Conservation (phyloP, 2,113 vertebrate species). For the Siniperca chuatsi region DNA sequence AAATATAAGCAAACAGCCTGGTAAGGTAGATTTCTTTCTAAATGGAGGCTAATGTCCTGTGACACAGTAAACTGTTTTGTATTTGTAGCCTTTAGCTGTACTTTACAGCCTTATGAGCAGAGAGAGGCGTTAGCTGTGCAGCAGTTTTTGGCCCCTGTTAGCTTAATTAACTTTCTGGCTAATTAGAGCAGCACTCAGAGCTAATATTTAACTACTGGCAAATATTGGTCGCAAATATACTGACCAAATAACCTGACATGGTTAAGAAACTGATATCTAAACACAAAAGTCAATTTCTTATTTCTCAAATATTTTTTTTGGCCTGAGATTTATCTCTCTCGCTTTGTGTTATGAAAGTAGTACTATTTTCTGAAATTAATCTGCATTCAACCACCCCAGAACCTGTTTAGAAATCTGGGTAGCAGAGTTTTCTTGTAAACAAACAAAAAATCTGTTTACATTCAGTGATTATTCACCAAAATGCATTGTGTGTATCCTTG, state of each 20-base stretch:
- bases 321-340: no score
- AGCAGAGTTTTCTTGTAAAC: no score
- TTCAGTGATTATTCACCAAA: no score
- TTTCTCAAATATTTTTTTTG: no score
- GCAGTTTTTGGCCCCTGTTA: neutral
- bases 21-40: slow-evolving; percentile 4
- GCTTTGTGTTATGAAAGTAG: no score
- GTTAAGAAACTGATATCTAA: neutral
- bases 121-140: neutral
- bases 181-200: neutral
- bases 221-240: neutral
- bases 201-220: neutral
- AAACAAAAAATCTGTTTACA: no score
- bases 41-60: slow-evolving; percentile 25
- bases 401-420: no score
- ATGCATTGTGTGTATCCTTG: no score
- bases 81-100: neutral
- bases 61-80: slow-evolving; percentile 1
- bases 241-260: no score
- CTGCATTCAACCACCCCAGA: no score
- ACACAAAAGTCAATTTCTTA: neutral
- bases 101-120: neutral
- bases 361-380: no score
- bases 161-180: neutral
- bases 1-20: neutral